Percentiles rank a stretch among this genome's conserved stretches.
Conservation (phyloP, 2,888 invertebrate genomes). For the Leucophenga montana region DNA sequence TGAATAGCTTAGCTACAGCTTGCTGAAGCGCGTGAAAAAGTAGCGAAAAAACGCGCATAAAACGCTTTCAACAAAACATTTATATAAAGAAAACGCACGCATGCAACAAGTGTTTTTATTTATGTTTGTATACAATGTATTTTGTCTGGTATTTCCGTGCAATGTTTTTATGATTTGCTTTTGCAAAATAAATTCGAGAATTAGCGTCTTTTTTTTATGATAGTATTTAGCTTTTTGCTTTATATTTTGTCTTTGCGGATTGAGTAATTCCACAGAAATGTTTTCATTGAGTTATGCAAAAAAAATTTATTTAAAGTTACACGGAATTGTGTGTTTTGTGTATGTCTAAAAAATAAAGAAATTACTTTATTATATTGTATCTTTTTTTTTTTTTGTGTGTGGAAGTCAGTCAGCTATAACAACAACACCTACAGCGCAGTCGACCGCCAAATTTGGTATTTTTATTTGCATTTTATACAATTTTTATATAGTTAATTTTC, state of each 20-base stretch:
- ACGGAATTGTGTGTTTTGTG: not conserved
- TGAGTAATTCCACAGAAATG: constrained; percentile 10
- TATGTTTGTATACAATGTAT: too few relatives aligned
- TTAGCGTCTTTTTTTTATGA: too few relatives aligned
- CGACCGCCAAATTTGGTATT: not conserved
- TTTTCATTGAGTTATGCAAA: not conserved
- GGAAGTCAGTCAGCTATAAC: not conserved
- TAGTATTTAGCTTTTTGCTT: too few relatives aligned
- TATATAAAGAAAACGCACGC: too few relatives aligned
- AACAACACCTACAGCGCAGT: not conserved
- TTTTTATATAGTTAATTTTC: too few relatives aligned
- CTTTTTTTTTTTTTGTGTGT: too few relatives aligned
- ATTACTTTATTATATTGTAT: too few relatives aligned
- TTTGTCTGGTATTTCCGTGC: too few relatives aligned
- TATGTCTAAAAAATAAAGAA: not conserved
- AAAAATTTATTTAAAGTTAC: constrained; percentile 1
- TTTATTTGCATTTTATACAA: constrained; percentile 3
- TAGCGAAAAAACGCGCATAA: not conserved
- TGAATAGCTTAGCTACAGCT: not conserved
- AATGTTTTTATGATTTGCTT: too few relatives aligned
- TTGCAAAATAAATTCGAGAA: too few relatives aligned
- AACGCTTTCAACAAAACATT: not conserved
- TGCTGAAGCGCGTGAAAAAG: too few relatives aligned
- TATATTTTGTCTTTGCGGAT: not conserved
- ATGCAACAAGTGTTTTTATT: too few relatives aligned